Percentiles rank a stretch among this genome's conserved stretches.
Conservation (phyloP, 2,888 invertebrate genomes). For the Alentia gelatinosa region DNA sequence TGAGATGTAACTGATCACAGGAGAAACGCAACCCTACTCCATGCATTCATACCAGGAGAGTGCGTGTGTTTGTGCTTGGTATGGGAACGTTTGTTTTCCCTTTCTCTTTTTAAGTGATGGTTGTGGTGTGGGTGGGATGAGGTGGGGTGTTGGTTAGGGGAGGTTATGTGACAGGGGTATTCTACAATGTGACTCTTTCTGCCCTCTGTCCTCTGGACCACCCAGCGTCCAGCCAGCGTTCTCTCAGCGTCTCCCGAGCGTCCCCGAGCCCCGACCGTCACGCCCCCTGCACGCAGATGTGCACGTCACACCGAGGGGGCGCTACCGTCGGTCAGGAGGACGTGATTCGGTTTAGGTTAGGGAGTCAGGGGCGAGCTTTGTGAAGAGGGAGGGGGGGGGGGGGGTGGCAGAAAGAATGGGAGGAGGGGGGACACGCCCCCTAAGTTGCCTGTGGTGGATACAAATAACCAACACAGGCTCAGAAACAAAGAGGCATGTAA, state of each 20-base stretch:
- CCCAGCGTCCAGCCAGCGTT: neutral
- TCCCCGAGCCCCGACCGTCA: neutral
- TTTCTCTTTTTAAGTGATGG: no score
- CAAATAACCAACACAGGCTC: neutral
- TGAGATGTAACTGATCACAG: no score
- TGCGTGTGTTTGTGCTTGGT: no score
- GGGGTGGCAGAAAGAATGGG: neutral
- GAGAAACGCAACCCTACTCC: no score
- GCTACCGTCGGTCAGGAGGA: neutral
- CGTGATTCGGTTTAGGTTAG: no score
- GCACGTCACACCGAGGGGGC: neutral
- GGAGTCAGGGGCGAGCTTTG: neutral
- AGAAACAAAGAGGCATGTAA: neutral
- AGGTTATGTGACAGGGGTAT: no score
- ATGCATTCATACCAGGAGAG: no score
- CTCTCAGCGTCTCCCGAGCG: neutral
- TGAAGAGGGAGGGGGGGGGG: neutral
- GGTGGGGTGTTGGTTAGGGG: no score
- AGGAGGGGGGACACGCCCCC: neutral
- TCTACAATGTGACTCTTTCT: no score
- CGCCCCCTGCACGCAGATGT: constrained; percentile 14
- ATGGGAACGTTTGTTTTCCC: no score
- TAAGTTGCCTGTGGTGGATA: neutral
- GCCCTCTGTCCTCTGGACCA: no score
- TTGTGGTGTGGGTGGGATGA: no score